Evolutionary conservation across 2,797 vertebrate genomes (phyloP), one percentile per base, ranked within the genome.

Genomic region (Crypturellus tataupa): DNA sequence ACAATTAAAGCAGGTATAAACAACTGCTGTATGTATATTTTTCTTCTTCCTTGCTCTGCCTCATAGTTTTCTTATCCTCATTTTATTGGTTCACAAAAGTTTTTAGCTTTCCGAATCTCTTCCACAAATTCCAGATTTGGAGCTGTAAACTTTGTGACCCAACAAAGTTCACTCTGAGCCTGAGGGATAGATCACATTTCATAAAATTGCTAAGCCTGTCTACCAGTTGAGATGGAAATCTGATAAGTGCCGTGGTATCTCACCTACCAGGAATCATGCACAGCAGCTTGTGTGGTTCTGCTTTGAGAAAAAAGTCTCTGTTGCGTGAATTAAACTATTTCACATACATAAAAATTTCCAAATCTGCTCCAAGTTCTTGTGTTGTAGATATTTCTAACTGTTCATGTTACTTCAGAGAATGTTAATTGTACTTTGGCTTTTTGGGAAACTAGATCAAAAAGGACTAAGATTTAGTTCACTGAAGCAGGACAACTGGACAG

Each of bases 251-350:
- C 47, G 27, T 53, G 29, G 18, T 58, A 64, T 82, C 73, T 94
- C 75, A 77, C 35, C 51, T 60, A 67, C 56, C 64, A 77, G 58
- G 81, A 82, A 87, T 87, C 72, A 64, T 0, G 0, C 33, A 56
- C 47, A 55, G 64, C 71, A 39, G 85, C 90, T 90, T 93, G 51
- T 77, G 78, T 86, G 59, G 47, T 35, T 39, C 12, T 86, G 55
- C 55, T 94, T 63, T 59, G 60, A 82, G 75, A 62, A 72, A 51
- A 78, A 87, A 89, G 35, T 46, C 63, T 44, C 42, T 81, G 67
- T 42, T 80, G 70, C 84, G 73, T 88, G 67, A 93, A 94, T 84
- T 88, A 47, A 79, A 29, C 91, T 94, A 71, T 94, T 91, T 94
- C 55, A 51, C 18, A 6, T n/a, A 18, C 37, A 75, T 81, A 76